A percentile compares a stretch with the other conserved stretches of the same genome.
Conservation (phyloP, 1,140 invertebrate species). For the Paralvinella palmiformis region DNA sequence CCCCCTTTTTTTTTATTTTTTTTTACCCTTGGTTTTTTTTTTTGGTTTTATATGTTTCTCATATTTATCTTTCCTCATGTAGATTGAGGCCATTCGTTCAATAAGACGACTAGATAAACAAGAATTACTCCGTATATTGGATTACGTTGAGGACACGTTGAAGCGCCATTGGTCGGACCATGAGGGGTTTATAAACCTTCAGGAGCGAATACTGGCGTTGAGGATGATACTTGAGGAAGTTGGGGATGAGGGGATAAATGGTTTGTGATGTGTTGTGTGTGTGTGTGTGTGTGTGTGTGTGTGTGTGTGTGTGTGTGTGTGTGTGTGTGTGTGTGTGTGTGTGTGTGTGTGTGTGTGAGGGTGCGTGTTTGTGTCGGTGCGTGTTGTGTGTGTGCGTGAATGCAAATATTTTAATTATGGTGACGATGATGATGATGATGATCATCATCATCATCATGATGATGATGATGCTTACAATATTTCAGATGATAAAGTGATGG, state of each 20-base stretch:
- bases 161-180: constrained; percentile 34
- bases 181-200: constrained; percentile 35
- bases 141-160: constrained; percentile 29
- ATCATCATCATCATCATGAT: too few relatives aligned
- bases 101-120: neutral
- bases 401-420: too few relatives aligned
- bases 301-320: too few relatives aligned
- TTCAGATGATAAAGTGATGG: constrained; percentile 13
- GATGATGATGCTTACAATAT: too few relatives aligned
- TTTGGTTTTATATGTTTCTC: too few relatives aligned
- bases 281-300: constrained; percentile 24
- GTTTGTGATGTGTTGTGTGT: constrained; percentile 17
- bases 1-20: neutral
- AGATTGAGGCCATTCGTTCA: neutral
- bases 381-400: too few relatives aligned
- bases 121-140: constrained; percentile 11
- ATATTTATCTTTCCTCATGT: too few relatives aligned
- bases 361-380: too few relatives aligned
- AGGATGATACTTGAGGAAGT: constrained; percentile 31
- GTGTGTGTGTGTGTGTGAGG: too few relatives aligned
- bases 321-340: too few relatives aligned
- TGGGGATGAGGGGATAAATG: neutral
- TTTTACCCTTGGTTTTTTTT: too few relatives aligned
- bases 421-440: too few relatives aligned
- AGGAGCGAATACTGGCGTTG: constrained; percentile 37